phyloP scores from a whole-genome alignment of 2,113 vertebrate species.

The Lontra canadensis region DNA sequence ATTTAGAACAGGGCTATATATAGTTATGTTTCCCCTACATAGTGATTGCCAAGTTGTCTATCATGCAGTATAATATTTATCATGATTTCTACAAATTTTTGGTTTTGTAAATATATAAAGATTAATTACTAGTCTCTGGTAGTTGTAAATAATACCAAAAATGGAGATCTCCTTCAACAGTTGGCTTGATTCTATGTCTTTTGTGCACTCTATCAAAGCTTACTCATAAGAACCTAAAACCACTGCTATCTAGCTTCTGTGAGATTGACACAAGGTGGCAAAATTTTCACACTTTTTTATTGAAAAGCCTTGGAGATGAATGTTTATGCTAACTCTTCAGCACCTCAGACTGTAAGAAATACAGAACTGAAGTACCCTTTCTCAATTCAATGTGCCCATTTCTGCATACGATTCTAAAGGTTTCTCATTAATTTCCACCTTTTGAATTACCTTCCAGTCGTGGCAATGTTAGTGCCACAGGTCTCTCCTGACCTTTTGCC shows the following conservation, averaged over 20 bases:
- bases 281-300: background rate
- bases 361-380: background rate
- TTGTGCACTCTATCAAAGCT: background rate
- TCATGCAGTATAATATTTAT: background rate
- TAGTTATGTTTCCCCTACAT: slow-evolving; percentile 7
- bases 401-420: background rate
- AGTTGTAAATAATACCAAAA: slow-evolving; percentile 32
- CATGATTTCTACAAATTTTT: slow-evolving; percentile 32
- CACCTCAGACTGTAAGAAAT: background rate
- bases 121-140: slow-evolving; percentile 38
- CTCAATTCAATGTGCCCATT: background rate
- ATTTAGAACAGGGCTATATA: slow-evolving; percentile 23
- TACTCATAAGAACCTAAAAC: background rate
- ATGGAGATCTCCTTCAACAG: background rate
- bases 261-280: background rate
- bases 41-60: slow-evolving; percentile 36
- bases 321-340: background rate
- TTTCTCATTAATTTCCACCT: background rate
- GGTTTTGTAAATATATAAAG: slow-evolving; percentile 44
- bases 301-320: background rate
- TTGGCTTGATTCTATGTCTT: background rate
- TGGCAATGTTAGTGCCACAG: background rate
- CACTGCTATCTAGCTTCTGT: background rate
- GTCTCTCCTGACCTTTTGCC: background rate
- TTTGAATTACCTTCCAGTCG: background rate